phyloP scores from a whole-genome alignment of 2,797 vertebrate genomes.

The Cossypha heuglini region DNA sequence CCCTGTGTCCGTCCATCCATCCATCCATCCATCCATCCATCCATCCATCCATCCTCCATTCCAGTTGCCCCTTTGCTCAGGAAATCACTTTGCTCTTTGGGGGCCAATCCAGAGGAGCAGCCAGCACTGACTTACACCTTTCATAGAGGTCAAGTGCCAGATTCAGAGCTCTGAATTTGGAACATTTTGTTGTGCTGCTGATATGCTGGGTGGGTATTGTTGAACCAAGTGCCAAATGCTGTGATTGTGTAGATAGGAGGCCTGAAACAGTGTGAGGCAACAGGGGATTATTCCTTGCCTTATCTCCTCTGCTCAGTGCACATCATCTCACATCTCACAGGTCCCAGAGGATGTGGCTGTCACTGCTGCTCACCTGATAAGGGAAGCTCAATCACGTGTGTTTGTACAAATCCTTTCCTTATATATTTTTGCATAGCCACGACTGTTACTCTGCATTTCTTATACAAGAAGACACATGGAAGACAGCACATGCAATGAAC shows the following conservation, averaged over 20 bases:
- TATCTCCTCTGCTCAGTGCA: conserved; percentile 54
- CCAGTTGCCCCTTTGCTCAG: not conserved
- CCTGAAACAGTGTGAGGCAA: conserved; percentile 31
- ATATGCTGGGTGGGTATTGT: not conserved
- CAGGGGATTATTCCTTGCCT: conserved; percentile 42
- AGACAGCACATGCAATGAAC: not conserved
- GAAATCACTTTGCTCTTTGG: not conserved
- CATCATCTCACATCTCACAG: not conserved
- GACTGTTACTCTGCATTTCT: not conserved
- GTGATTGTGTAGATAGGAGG: conserved; percentile 64
- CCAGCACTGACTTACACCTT: accelerated
- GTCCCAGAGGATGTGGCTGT: not conserved
- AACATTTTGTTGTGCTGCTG: not conserved
- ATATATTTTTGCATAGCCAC: not conserved
- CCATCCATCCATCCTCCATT: too few relatives aligned
- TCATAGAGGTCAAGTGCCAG: accelerated
- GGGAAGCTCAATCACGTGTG: not conserved
- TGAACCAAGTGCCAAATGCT: not conserved
- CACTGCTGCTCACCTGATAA: conserved; percentile 42
- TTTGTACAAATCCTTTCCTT: not conserved
- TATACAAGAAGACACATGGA: not conserved
- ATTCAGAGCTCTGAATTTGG: not conserved
- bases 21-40: too few relatives aligned
- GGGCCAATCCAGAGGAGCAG: not conserved
- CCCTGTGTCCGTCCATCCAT: too few relatives aligned